phyloP scores from a whole-genome alignment of 2,888 invertebrate genomes.

The Callinectes sapidus region DNA sequence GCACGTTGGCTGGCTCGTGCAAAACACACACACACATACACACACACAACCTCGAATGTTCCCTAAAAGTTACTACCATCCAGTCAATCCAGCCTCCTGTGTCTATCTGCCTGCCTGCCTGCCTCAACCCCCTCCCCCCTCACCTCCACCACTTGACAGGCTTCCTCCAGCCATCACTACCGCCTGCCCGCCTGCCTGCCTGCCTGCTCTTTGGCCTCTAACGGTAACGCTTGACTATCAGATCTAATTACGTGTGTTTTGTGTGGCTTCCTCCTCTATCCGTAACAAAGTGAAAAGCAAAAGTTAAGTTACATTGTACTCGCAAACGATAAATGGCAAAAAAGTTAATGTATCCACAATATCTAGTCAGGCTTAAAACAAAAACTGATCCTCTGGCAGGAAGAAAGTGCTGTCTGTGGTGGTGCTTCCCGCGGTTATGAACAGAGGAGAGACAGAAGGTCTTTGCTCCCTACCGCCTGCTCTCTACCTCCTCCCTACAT shows the following conservation, averaged over 20 bases:
- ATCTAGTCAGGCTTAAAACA: not conserved
- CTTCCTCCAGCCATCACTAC: not conserved
- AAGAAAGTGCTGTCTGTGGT: not conserved
- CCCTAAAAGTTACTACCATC: not conserved
- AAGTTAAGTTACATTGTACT: not conserved
- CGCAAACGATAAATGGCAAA: not conserved
- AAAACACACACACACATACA: conserved; percentile 10
- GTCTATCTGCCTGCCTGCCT: not conserved
- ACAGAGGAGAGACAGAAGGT: conserved; percentile 8
- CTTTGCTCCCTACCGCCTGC: not conserved
- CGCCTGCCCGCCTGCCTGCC: not conserved
- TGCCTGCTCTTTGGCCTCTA: conserved; percentile 17
- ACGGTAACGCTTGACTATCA: conserved; percentile 17
- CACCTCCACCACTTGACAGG: not conserved
- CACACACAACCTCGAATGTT: conserved; percentile 14
- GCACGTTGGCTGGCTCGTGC: conserved; percentile 13
- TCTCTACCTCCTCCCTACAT: not conserved
- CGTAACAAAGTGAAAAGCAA: not conserved
- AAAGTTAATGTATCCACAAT: not conserved
- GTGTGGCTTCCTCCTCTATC: conserved; percentile 6
- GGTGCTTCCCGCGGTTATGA: conserved; percentile 6
- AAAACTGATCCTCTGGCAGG: not conserved
- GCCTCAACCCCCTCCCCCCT: not conserved
- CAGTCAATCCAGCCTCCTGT: not conserved
- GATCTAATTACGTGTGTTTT: not conserved